phyloP scores from a whole-genome alignment of 92 coral and sea anemone species.

The Meandrina meandrites region DNA sequence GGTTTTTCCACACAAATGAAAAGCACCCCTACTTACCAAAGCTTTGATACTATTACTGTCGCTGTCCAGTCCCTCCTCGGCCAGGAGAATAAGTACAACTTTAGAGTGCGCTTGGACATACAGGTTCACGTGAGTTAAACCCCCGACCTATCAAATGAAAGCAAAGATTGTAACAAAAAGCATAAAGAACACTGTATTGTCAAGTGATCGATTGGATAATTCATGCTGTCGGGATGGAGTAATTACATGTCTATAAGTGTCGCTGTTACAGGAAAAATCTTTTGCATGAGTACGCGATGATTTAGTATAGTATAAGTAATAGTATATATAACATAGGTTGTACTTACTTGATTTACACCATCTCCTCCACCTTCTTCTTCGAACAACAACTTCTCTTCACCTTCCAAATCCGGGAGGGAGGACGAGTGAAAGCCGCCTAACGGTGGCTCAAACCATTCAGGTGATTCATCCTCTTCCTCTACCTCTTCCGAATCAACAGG shows the following conservation, averaged over 20 bases:
- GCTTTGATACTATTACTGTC: slow-evolving; percentile 86
- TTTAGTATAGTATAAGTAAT: too few relatives aligned
- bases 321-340: background rate
- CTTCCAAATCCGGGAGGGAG: slow-evolving; percentile 3
- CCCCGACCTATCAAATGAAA: slow-evolving; percentile 70
- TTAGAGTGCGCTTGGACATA: slow-evolving; percentile 99
- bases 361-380: slow-evolving; percentile 38
- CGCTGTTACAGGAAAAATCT: background rate
- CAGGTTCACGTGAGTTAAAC: slow-evolving; percentile 85
- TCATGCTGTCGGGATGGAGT: background rate
- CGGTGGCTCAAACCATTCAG: background rate
- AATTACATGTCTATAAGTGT: too few relatives aligned
- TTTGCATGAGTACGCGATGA: background rate
- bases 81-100: slow-evolving; percentile 86
- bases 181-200: background rate
- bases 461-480: slow-evolving; percentile 16
- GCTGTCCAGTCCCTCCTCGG: slow-evolving; percentile 74
- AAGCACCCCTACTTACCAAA: slow-evolving; percentile 82
- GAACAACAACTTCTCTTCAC: slow-evolving; percentile 1
- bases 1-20: too few relatives aligned
- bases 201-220: background rate
- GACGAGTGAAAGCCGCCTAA: background rate
- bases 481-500: slow-evolving; percentile 17
- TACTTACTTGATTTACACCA: slow-evolving; percentile 33
- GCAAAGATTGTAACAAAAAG: background rate